Percentiles rank a stretch among this genome's conserved stretches.
phyloP scores from a whole-genome alignment of 2,797 vertebrate genomes.

The Staurois parvus region DNA sequence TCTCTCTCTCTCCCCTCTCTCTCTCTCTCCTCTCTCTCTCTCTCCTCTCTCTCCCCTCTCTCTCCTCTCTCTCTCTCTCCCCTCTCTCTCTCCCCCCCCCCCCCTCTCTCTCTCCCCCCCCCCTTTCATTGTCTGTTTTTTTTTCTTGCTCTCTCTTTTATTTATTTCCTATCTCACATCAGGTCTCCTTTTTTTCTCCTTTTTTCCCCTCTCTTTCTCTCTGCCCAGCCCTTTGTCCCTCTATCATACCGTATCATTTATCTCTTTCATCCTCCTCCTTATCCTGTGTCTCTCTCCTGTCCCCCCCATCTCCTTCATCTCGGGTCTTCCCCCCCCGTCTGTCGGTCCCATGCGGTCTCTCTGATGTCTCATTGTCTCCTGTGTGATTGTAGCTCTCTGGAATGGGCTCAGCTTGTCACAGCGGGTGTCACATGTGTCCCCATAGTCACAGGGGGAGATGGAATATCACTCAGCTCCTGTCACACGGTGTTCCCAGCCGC shows the following conservation, averaged over 20 bases:
- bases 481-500: background rate
- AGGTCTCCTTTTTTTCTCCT: background rate
- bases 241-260: too few relatives aligned
- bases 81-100: too few relatives aligned
- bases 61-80: too few relatives aligned
- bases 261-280: too few relatives aligned
- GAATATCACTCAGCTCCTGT: background rate
- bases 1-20: background rate
- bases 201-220: background rate
- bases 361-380: background rate
- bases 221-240: background rate
- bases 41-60: too few relatives aligned
- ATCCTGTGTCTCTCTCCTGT: too few relatives aligned
- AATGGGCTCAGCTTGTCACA: background rate
- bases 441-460: background rate
- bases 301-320: background rate
- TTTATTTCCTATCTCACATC: background rate
- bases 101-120: too few relatives aligned
- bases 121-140: too few relatives aligned
- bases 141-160: too few relatives aligned
- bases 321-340: too few relatives aligned
- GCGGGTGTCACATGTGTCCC: slow-evolving; percentile 4
- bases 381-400: background rate
- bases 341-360: background rate
- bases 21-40: too few relatives aligned